Base-by-base conservation (phyloP, 1,140 invertebrate species). In the Musca vetustissima region DNA sequence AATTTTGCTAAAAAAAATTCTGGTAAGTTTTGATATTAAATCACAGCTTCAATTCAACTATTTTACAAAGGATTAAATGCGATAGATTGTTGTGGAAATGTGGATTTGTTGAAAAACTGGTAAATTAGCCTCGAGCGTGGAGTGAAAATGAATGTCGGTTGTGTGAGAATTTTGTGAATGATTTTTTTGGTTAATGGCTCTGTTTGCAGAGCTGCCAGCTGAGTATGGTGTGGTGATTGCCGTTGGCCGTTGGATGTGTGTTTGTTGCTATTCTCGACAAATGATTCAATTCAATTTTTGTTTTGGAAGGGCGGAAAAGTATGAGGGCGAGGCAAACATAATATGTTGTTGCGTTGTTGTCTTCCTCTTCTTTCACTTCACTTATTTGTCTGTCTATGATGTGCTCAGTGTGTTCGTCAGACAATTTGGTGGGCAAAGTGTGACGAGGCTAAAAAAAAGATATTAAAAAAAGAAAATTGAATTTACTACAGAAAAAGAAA, bases 181-280 rank as follows among this genome's bases (percentile, higher is more conserved):
- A 43, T 43, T 55, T 55, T 57, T 57, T 61, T 61, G 57, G 57
- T 61, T 61, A 61, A 43, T 61, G 14, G 43, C 53, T 53, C 25
- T 59, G 55, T 28, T 59, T 24, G n/a, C 55, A 59, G 55, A 32
- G 61, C 32, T 22, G 61, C 61, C 14, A 36, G 22, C 32, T 50
- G 14, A 49, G 36, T 49, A 25, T 36, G 22, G 66, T 69, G 49
- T 64, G 76, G 61, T 71, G 71, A 71, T 75, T 72, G 74, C 72
- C 21, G 17, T 57, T 71, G 70, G n/a, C 47, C 57, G 53, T 59
- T 69, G 69, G 65, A 70, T 68, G 59, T 57, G 36, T 43, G 36
- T 66, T 80, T 80, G 78, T 80, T 80, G 78, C 78, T 80, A 80
- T 80, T 80, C 76, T 80, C 74, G 75, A 80, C 75, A 80, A 75